Evolutionary conservation across 2,888 invertebrate species (phyloP), one percentile per base, ranked within the genome.

Genomic region (Chironomus riparius): DNA sequence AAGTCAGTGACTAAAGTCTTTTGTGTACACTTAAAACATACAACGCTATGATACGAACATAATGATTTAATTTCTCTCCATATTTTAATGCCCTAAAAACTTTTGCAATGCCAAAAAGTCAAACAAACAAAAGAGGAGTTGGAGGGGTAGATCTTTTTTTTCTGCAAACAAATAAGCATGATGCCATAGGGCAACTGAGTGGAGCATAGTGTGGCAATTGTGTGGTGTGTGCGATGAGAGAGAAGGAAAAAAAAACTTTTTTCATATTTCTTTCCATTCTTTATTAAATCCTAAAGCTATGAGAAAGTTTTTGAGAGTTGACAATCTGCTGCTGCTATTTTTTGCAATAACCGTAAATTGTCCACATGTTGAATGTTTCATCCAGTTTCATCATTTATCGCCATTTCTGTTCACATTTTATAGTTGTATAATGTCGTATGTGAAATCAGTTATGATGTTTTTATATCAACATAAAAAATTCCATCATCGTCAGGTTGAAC

Each of bases 261-360:
- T 22, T 22, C 21, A 18, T 65, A 18, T n/a, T 18, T 18, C 56
- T 56, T 56, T 2, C 21, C 13, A 24, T 65, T 21, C 65, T 65
- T 65, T 65, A 65, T 65, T 65, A 65, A 65, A 65, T 65, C 65
- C 24, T 24, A 10, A 13, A 13, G 21, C 24, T 22, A 65, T 24
- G 65, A 65, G 65, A 65, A 65, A 65, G 65, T 65, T 38, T 38
- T 24, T 65, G 65, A 65, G 65, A 65, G 65, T 56, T 61, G 22
- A 56, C 61, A 73, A 73, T 50, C 71, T 50, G 71, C 68, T 38
- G 38, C 38, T 38, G 38, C 38, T 38, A 38, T 38, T 38, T 12
- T 70, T 47, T 73, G 62, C 61, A 73, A 73, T 61, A 73, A 61
- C 72, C 61, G 72, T 73, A 73, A 73, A 73, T 50, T 73, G 50